These are phyloP conservation scores for Hypothenemus hampei DNA, from an alignment of 1,140 invertebrate species.

Conservation along the genomic window DNA sequence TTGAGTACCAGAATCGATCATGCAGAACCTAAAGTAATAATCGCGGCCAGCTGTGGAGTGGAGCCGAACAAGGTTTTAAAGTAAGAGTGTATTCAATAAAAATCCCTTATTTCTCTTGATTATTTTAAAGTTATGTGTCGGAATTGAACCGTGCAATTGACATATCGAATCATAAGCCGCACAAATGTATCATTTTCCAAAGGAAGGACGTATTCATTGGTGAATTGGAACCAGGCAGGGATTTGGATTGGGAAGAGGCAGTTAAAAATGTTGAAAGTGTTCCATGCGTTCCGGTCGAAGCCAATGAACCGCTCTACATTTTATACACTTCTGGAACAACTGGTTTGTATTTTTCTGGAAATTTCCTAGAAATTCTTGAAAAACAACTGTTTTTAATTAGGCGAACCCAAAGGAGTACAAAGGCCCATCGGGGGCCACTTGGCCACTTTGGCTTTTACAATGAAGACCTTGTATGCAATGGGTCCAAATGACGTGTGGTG, in stretches of 20 bases:
- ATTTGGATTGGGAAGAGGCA: conserved; percentile 74
- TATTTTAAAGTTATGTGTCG: conserved; percentile 68
- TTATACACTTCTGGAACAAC: conserved; percentile 92
- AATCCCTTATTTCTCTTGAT: background rate
- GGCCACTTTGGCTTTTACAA: conserved; percentile 76
- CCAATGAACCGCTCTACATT: conserved; percentile 87
- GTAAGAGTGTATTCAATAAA: conserved; percentile 44
- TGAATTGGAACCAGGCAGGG: conserved; percentile 55
- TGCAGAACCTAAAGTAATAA: conserved; percentile 79
- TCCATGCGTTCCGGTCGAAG: conserved; percentile 78
- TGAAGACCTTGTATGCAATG: conserved; percentile 79
- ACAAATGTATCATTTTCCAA: conserved; percentile 77
- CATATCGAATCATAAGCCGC: conserved; percentile 63
- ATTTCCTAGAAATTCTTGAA: background rate
- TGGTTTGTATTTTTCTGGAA: conserved; percentile 45
- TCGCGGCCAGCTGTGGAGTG: conserved; percentile 85
- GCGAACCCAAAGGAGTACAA: conserved; percentile 77
- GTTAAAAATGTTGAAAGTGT: conserved; percentile 59
- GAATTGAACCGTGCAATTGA: conserved; percentile 82
- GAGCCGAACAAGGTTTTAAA: conserved; percentile 80
- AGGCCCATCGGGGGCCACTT: conserved; percentile 83
- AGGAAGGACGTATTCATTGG: conserved; percentile 61
- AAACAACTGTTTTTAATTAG: conserved; percentile 45
- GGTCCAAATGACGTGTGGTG: conserved; percentile 82
- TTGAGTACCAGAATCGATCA: conserved; percentile 81